phyloP scores from a whole-genome alignment of 1,140 invertebrate genomes.

The Lasaia peninsularis region DNA sequence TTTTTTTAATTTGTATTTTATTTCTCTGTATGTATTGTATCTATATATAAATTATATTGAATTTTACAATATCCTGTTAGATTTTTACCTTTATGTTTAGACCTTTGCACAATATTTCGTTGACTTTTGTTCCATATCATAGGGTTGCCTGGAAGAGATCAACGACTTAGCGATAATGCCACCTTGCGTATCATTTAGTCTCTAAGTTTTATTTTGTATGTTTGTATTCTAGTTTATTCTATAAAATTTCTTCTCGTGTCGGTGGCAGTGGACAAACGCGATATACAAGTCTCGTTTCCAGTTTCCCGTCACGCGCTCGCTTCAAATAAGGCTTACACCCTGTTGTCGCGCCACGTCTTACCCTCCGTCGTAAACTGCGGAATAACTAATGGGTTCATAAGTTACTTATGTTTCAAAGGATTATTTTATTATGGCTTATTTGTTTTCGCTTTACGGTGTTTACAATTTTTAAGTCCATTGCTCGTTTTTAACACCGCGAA shows the following conservation, averaged over 20 bases:
- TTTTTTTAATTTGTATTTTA: too few relatives aligned
- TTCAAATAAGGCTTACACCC: constrained; percentile 72
- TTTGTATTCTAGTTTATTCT: neutral
- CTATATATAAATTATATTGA: too few relatives aligned
- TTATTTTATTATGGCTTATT: constrained; percentile 21
- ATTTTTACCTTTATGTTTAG: too few relatives aligned
- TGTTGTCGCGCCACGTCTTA: constrained; percentile 47
- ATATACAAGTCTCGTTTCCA: constrained; percentile 66
- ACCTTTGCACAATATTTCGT: too few relatives aligned
- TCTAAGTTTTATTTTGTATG: too few relatives aligned
- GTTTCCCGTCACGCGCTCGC: constrained; percentile 71
- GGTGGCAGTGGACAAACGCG: constrained; percentile 14
- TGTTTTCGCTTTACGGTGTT: constrained; percentile 12
- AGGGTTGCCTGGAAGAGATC: too few relatives aligned
- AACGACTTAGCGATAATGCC: too few relatives aligned
- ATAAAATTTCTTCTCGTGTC: neutral
- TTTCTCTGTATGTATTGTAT: too few relatives aligned
- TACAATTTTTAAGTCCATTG: neutral
- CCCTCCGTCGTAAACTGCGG: constrained; percentile 58
- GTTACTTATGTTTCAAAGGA: constrained; percentile 35
- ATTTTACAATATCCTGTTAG: too few relatives aligned
- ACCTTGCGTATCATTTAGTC: too few relatives aligned
- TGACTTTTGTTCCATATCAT: too few relatives aligned
- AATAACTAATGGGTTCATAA: constrained; percentile 62
- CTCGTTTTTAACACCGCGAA: too few relatives aligned